A percentile compares a stretch with the other conserved stretches of the same genome.
These are phyloP conservation scores for Andrena bicolor DNA, from an alignment of 2,888 invertebrate genomes.

Conservation along the genomic window DNA sequence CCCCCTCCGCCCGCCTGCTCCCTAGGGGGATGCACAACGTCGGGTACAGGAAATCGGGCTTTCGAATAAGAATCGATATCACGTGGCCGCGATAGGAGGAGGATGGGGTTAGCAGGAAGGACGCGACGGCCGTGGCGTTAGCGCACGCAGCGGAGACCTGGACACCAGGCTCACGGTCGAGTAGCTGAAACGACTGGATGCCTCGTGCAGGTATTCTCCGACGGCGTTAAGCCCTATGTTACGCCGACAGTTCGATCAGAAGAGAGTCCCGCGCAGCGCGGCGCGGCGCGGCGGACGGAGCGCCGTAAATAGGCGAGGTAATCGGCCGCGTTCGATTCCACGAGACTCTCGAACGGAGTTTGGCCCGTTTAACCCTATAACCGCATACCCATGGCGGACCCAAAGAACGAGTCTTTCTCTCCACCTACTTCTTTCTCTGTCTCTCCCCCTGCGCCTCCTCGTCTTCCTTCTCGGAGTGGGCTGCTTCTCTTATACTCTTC, in stretches of 20 bases:
- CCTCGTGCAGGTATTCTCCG: slow-evolving; percentile 53
- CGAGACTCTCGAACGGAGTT: slow-evolving; percentile 55
- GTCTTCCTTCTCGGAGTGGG: not conserved
- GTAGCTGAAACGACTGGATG: slow-evolving; percentile 54
- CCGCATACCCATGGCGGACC: slow-evolving; percentile 63
- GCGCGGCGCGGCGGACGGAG: no score
- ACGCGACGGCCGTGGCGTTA: slow-evolving; percentile 30
- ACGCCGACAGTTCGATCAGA: slow-evolving; percentile 61
- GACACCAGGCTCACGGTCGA: slow-evolving; percentile 46
- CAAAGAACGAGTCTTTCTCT: slow-evolving; percentile 62
- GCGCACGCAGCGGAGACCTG: slow-evolving; percentile 36
- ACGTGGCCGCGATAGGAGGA: slow-evolving; percentile 20
- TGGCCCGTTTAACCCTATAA: slow-evolving; percentile 71
- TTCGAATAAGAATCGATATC: slow-evolving; percentile 40
- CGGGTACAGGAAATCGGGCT: slow-evolving; percentile 25
- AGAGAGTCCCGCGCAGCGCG: slow-evolving; percentile 23
- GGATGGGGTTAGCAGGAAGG: slow-evolving; percentile 35
- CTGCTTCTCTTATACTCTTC: slow-evolving; percentile 34
- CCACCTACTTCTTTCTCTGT: slow-evolving; percentile 54
- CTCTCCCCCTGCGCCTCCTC: slow-evolving; percentile 9
- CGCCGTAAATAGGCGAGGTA: slow-evolving; percentile 68
- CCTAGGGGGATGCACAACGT: not conserved
- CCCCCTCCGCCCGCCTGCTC: no score
- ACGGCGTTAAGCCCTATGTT: slow-evolving; percentile 62
- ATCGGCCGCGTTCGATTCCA: slow-evolving; percentile 70